Conservation (phyloP, 2,113 vertebrate species). For the Hipposideros armiger region DNA sequence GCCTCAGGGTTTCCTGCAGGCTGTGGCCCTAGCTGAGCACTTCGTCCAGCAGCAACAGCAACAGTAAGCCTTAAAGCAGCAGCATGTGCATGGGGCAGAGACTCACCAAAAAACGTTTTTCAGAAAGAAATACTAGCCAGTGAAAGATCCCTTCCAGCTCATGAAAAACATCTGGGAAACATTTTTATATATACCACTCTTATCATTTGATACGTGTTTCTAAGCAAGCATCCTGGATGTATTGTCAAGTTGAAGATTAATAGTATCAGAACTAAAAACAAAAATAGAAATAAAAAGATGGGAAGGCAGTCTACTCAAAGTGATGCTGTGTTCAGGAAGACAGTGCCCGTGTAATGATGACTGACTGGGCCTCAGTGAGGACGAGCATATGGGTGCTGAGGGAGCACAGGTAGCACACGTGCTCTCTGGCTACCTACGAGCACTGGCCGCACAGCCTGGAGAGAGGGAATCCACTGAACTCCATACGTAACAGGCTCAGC, state of each 20-base stretch:
- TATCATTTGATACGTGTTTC: neutral
- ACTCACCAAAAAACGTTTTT: neutral
- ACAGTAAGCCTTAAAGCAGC: neutral
- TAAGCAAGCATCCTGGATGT: neutral
- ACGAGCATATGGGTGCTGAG: neutral
- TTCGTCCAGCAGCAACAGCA: neutral
- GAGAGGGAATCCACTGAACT: neutral
- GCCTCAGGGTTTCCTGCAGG: neutral
- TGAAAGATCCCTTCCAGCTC: neutral
- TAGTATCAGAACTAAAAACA: neutral
- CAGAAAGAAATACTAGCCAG: neutral
- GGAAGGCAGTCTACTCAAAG: neutral
- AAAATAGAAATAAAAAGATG: neutral
- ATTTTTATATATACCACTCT: neutral
- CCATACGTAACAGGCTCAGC: neutral
- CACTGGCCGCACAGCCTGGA: neutral
- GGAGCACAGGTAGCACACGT: too few relatives aligned
- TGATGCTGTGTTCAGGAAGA: neutral
- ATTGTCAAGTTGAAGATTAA: neutral
- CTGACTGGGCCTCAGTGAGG: neutral
- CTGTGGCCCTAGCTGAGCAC: neutral
- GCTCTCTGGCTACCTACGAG: rapidly evolving
- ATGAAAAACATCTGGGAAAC: neutral
- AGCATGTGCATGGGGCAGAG: neutral
- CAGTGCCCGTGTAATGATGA: neutral